Percentiles rank a stretch among this genome's conserved stretches.
These are phyloP conservation scores for Drosophila ochracea DNA, from an alignment of 2,888 invertebrate species.

Conservation along the genomic window DNA sequence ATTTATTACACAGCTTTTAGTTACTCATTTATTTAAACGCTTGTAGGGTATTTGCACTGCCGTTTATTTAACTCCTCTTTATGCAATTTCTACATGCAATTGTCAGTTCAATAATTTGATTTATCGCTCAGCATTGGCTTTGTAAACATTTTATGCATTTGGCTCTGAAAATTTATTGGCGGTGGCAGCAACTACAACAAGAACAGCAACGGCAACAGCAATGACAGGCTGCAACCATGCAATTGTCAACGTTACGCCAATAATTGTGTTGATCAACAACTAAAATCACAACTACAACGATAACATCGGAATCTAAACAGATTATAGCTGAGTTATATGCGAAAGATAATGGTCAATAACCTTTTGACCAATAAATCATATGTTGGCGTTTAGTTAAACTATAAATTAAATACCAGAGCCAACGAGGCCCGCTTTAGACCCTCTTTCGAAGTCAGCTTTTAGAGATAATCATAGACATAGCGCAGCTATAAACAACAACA, in stretches of 20 bases:
- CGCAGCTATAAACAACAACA: constrained; percentile 44
- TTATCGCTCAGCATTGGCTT: constrained; percentile 52
- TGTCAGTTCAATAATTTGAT: constrained; percentile 54
- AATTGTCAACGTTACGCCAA: constrained; percentile 57
- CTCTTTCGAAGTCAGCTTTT: constrained; percentile 19
- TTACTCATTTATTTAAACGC: background rate
- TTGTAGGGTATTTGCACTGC: constrained; percentile 18
- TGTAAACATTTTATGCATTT: constrained; percentile 69
- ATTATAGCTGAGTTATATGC: constrained; percentile 49
- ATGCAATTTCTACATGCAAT: constrained; percentile 33
- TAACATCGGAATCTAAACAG: constrained; percentile 31
- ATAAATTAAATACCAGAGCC: constrained; percentile 70
- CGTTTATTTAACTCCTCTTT: background rate
- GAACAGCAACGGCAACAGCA: constrained; percentile 30
- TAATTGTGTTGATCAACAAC: constrained; percentile 66
- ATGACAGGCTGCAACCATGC: constrained; percentile 44
- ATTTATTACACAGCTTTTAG: background rate
- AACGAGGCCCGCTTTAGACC: constrained; percentile 28
- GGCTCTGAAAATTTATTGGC: constrained; percentile 64
- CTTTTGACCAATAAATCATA: constrained; percentile 79
- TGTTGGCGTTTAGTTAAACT: constrained; percentile 66
- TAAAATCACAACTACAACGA: constrained; percentile 26
- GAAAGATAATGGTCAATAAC: constrained; percentile 76
- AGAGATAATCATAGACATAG: constrained; percentile 44
- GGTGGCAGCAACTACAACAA: constrained; percentile 17